Evolutionary conservation across 1,140 invertebrate species (phyloP).

Genomic region (Drosophila sproati): DNA sequence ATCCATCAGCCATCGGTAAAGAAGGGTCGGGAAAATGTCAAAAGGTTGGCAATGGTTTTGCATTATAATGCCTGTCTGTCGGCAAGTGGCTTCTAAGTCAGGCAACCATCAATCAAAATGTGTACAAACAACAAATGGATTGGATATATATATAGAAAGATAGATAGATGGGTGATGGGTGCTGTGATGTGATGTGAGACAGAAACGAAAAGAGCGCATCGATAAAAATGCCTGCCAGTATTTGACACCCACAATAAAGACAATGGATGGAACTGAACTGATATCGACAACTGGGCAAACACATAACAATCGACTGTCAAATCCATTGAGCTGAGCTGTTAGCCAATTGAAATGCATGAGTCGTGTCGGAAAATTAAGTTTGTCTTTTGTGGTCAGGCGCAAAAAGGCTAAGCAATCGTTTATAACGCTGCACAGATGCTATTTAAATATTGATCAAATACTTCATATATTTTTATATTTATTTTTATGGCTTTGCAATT

Average conservation of each 20-base stretch:
- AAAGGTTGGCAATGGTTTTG: conserved; percentile 17
- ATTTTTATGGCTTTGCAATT: neutral
- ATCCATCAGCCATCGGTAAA: conserved; percentile 7
- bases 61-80: conserved; percentile 38
- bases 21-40: conserved; percentile 23
- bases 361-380: conserved; percentile 16
- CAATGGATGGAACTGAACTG: conserved; percentile 7
- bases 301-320: conserved; percentile 37
- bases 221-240: conserved; percentile 57
- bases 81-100: conserved; percentile 25
- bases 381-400: conserved; percentile 5
- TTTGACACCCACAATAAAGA: conserved; percentile 55
- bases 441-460: no score
- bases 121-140: conserved; percentile 23
- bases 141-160: neutral
- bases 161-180: conserved; percentile 4
- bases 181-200: no score
- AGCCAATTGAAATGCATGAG: conserved; percentile 61
- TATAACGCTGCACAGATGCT: neutral
- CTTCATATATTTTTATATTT: neutral
- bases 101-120: conserved; percentile 55
- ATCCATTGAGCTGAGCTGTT: conserved; percentile 48
- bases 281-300: conserved; percentile 33
- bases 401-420: neutral
- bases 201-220: conserved; percentile 10